Conservation (phyloP, 2,797 vertebrate species). For the Eulemur rubriventer region DNA sequence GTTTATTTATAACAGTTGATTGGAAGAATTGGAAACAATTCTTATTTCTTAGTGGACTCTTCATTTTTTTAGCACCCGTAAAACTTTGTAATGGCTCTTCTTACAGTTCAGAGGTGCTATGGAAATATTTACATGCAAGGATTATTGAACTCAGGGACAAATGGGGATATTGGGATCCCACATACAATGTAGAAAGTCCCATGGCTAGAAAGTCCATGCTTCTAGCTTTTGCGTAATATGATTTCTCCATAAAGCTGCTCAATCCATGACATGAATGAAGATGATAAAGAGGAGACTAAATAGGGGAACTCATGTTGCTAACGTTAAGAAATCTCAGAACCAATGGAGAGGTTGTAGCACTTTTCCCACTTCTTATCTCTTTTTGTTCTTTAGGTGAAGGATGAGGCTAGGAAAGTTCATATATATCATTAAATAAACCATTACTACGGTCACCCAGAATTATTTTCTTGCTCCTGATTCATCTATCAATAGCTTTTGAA, state of each 20-base stretch:
- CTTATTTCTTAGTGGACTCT: background rate
- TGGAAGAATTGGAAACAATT: background rate
- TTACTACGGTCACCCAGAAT: background rate
- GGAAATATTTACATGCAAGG: background rate
- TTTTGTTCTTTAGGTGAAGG: background rate
- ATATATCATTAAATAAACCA: background rate
- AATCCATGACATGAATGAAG: background rate
- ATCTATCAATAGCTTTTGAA: background rate
- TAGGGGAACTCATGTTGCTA: background rate
- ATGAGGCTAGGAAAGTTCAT: background rate
- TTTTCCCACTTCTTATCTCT: background rate
- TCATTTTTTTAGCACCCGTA: background rate
- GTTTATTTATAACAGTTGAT: background rate
- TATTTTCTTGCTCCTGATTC: background rate
- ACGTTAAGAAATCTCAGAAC: background rate
- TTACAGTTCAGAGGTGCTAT: background rate
- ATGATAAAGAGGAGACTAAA: background rate
- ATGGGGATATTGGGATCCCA: background rate
- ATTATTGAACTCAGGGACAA: background rate
- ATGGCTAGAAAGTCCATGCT: background rate
- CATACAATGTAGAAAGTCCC: background rate
- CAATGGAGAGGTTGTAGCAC: background rate
- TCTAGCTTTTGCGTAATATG: background rate
- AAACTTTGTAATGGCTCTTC: background rate
- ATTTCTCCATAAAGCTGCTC: conserved; percentile 10